Evolutionary conservation across 2,888 invertebrate species (phyloP), one percentile per base, ranked within the genome.

Genomic region (Drosophila siamana): DNA sequence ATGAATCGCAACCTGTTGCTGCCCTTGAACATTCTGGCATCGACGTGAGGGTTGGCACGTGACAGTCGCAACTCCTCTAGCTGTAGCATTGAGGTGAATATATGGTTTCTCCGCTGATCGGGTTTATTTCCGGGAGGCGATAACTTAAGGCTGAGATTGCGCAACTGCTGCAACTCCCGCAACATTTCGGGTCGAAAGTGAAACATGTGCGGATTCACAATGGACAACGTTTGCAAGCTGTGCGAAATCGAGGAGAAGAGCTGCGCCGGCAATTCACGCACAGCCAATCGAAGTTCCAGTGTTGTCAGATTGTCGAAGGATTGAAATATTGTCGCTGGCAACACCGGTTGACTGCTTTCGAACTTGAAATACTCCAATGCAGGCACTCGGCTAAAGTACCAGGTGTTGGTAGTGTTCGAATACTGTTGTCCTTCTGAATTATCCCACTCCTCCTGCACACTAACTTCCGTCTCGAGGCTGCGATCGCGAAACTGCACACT

Each of bases 1-100:
- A 96, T 93, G 80, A 93, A 91, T 30, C 93, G 93, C 85, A 96
- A 91, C 54, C 94, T 93, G 89, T 95, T 95, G 80, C 93, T 93
- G 61, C 94, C 94, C 69, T 95, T 92, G 64, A 95, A 94, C 52
- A 94, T 90, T 70, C 93, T 92, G 70, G 93, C 92, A 19, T 94
- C 93, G 11, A 94, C 89, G 77, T 93, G 92, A 16, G 94, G 92
- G 33, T 93, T 93, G 80, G 94, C 94, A 0, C 93, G 93, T 56
- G 93, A 91, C 73, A 96, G 92, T 78, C 94, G 94, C 59, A 96
- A 89, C 92, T 93, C 93, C 7, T 92, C 93, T 40, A 96, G 87
- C 68, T 94, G 93, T 43, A 92, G 92, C 73, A 95, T 92, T 68
- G 94, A 93, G 30, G 90, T 90, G 76, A 96, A 94, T 16, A 95